phyloP scores from a whole-genome alignment of 2,113 vertebrate species.

The Oophaga pumilio region DNA sequence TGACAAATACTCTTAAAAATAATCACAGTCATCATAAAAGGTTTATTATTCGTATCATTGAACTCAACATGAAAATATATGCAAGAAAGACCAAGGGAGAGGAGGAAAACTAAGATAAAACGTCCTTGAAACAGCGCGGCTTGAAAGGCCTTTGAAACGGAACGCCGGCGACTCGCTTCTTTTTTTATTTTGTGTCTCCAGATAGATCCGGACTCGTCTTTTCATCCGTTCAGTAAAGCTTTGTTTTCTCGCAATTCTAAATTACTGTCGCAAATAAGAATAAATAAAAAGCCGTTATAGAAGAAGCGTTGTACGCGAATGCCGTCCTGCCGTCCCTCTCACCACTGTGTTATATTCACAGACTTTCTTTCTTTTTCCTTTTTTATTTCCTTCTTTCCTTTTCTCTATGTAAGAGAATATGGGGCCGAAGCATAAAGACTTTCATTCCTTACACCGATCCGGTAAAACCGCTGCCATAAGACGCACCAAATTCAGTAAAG shows the following conservation, averaged over 20 bases:
- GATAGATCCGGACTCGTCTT: conserved; percentile 58
- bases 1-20: conserved; percentile 52
- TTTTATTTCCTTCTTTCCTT: too few relatives aligned
- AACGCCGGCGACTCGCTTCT: conserved; percentile 49
- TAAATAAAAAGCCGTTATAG: conserved; percentile 35
- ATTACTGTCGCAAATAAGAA: conserved; percentile 16
- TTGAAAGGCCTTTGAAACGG: conserved; percentile 61
- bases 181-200: conserved; percentile 46
- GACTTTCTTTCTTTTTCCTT: neutral
- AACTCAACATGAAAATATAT: conserved; percentile 52
- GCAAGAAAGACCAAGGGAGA: conserved; percentile 38
- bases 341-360: neutral
- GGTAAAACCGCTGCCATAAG: too few relatives aligned
- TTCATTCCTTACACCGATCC: too few relatives aligned
- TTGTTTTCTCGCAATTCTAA: conserved; percentile 41
- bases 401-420: too few relatives aligned
- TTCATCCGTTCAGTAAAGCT: conserved; percentile 61
- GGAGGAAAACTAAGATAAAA: conserved; percentile 51
- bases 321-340: neutral
- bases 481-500: too few relatives aligned
- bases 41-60: conserved; percentile 41
- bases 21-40: conserved; percentile 43
- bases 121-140: conserved; percentile 59
- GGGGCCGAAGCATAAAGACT: too few relatives aligned
- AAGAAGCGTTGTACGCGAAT: conserved; percentile 29